phyloP scores from a whole-genome alignment of 2,797 vertebrate genomes.

The Ibycter americanus region DNA sequence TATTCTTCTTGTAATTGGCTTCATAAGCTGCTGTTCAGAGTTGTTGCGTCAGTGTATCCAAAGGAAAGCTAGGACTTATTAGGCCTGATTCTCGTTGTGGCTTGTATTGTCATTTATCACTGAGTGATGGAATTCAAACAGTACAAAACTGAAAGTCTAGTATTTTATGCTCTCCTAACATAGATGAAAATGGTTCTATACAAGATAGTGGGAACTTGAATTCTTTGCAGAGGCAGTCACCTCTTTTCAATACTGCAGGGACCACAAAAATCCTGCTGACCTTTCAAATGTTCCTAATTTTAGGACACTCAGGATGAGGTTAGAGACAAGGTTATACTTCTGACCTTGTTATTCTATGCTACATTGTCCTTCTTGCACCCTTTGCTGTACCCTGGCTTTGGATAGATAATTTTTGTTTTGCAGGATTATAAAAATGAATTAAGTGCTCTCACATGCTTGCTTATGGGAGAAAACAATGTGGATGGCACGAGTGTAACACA shows the following conservation, averaged over 20 bases:
- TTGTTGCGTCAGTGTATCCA: background rate
- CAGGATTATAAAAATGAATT: background rate
- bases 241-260: background rate
- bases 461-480: background rate
- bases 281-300: background rate
- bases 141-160: background rate
- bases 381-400: background rate
- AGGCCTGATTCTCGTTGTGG: background rate
- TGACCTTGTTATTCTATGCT: background rate
- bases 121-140: background rate
- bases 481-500: rapidly evolving
- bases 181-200: background rate
- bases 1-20: background rate
- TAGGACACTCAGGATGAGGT: background rate
- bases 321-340: background rate
- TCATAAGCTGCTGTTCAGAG: background rate
- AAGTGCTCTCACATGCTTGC: background rate
- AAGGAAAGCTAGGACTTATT: background rate
- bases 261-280: background rate
- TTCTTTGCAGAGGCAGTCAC: background rate
- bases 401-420: background rate
- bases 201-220: background rate
- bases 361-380: background rate
- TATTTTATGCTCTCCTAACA: background rate
- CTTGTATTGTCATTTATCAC: background rate